These are phyloP conservation scores for Alfaro cultratus DNA, from an alignment of 2,797 vertebrate species.

Conservation along the genomic window DNA sequence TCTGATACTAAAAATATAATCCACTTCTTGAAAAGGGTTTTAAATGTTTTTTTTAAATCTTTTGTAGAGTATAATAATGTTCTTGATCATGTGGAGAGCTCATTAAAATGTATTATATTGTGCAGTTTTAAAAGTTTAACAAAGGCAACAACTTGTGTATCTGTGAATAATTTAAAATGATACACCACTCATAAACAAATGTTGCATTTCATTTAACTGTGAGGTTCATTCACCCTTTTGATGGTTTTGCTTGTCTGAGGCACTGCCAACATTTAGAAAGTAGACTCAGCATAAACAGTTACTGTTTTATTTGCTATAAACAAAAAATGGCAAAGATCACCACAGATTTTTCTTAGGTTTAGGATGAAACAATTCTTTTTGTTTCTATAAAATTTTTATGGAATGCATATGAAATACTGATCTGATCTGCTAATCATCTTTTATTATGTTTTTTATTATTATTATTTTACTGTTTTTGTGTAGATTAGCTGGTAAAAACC, in stretches of 20 bases:
- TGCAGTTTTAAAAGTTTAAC: slow-evolving; percentile 7
- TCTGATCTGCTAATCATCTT: not conserved
- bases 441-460: not conserved
- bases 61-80: not conserved
- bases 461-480: not conserved
- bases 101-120: not conserved
- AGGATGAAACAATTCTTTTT: not conserved
- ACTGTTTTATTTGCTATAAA: not conserved
- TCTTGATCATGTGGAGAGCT: slow-evolving; percentile 16
- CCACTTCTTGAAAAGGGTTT: not conserved
- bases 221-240: not conserved
- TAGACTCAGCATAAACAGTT: not conserved
- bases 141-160: slow-evolving; percentile 1
- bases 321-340: not conserved
- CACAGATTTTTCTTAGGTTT: not conserved
- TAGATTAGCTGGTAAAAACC: not conserved
- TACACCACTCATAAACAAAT: not conserved
- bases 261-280: not conserved
- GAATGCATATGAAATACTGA: not conserved
- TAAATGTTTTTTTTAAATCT: not conserved
- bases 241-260: not conserved
- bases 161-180: not conserved
- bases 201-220: not conserved
- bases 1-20: slow-evolving; percentile 21
- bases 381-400: not conserved